Base-by-base conservation (phyloP, 2,888 invertebrate genomes). In the Stenichneumon culpator region DNA sequence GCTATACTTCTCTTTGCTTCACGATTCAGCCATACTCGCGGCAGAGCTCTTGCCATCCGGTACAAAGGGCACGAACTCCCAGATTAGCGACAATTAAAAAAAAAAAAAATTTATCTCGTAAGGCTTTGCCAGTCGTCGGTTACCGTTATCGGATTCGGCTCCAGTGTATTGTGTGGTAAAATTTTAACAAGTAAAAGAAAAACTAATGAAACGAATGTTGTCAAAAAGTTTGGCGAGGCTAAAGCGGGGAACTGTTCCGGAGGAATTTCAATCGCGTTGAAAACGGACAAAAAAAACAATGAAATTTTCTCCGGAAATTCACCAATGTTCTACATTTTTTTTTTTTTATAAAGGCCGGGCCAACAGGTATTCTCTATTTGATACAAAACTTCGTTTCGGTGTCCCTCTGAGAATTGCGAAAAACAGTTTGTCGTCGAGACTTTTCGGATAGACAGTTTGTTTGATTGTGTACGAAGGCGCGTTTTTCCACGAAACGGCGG, bases 1-100 rank as follows among this genome's bases (percentile, higher is more conserved):
- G 67, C 54, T 52, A 19, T 67, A 67, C 22, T 60, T 44, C 63
- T 72, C 57, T 57, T 44, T 11, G 19, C 60, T 57, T 36, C 36
- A 32, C 50, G 52, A 54, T 54, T 44, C 74, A 7, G n/a, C 7
- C n/a, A 36, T 44, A 50, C 47, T 77, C 57, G 57, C 9, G 22
- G 47, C 7, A n/a, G 70, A 73, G 50, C 70, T 72, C 70, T 72
- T 65, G 50, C 36, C 47, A 63, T 77, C 65, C 39, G 39, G 32
- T 32, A 28, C 28, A 16, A 25, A 63, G 60, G 60, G 60, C 28
- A 28, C 28, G 60, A 60, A 60, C 60, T 28, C 60, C 16, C n/a
- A 32, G 44, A 44, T 44, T 63, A 32, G 60, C 32, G 28, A 6
- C 32, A 2, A 5, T 32, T n/a, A n/a, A n/a, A n/a, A n/a, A n/a